phyloP scores from a whole-genome alignment of 2,113 vertebrate species.

The Anseranas semipalmata region DNA sequence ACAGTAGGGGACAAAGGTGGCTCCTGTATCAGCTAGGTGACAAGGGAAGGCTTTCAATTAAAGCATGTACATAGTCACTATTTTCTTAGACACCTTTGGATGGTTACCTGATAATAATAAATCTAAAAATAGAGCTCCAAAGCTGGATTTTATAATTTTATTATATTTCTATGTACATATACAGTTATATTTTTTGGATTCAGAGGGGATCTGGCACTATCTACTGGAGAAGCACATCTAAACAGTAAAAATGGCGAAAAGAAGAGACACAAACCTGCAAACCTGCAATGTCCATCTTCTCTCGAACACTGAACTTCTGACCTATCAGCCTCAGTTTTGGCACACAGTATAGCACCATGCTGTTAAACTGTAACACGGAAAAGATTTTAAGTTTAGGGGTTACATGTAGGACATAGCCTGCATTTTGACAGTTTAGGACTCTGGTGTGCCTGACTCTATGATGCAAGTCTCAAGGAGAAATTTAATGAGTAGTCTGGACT shows the following conservation, averaged over 20 bases:
- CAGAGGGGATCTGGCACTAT: background rate
- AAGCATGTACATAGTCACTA: background rate
- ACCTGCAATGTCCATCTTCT: slow-evolving; percentile 93
- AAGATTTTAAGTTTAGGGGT: background rate
- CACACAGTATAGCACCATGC: slow-evolving; percentile 96
- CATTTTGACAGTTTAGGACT: background rate
- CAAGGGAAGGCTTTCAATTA: background rate
- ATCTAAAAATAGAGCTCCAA: background rate
- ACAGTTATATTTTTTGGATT: background rate
- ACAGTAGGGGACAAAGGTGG: background rate
- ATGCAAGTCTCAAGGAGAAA: background rate
- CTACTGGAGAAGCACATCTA: background rate
- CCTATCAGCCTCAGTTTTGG: slow-evolving; percentile 95
- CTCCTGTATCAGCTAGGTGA: background rate
- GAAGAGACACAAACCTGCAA: slow-evolving; percentile 85
- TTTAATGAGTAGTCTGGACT: background rate
- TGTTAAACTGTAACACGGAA: slow-evolving; percentile 87
- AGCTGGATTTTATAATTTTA: background rate
- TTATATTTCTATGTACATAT: background rate
- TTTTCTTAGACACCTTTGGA: background rate
- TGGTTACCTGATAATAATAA: background rate
- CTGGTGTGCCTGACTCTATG: background rate
- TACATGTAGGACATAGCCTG: background rate
- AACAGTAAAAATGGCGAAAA: background rate
- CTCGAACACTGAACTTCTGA: slow-evolving; percentile 97